Evolutionary conservation across 2,888 invertebrate genomes (phyloP).

Genomic region (Sphinx pinastri): DNA sequence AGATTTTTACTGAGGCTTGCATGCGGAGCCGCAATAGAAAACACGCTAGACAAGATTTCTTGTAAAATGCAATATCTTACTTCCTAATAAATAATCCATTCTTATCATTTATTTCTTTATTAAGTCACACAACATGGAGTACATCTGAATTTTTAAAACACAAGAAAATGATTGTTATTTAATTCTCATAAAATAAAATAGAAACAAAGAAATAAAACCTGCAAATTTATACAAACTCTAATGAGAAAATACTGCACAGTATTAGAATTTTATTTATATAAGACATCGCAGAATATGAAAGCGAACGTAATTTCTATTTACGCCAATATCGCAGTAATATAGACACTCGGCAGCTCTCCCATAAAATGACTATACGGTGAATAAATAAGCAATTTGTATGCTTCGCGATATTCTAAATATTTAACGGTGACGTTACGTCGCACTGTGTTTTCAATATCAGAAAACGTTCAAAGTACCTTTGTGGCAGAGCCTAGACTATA

Average conservation of each 20-base stretch:
- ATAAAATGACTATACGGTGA: conserved; percentile 10
- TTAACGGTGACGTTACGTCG: background rate
- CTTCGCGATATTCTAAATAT: conserved; percentile 17
- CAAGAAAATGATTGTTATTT: no score
- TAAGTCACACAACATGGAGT: no score
- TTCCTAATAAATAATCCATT: no score
- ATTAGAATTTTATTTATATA: background rate
- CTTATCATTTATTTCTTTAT: no score
- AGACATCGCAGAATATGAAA: background rate
- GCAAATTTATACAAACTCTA: background rate
- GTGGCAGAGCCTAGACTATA: no score
- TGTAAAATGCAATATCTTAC: background rate
- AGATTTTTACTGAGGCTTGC: background rate
- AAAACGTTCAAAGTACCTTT: background rate
- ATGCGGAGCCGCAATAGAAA: background rate
- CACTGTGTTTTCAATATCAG: background rate
- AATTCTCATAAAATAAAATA: background rate
- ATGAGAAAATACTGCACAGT: background rate
- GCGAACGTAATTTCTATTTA: background rate
- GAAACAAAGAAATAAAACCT: background rate
- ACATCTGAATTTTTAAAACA: no score
- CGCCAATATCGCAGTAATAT: conserved; percentile 5
- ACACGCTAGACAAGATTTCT: background rate
- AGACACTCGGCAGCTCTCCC: conserved; percentile 3
- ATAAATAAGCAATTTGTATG: conserved; percentile 23